Evolutionary conservation across 1,140 invertebrate genomes (phyloP), one percentile per base, ranked within the genome.

Genomic region (Trinorchestia longiramus): DNA sequence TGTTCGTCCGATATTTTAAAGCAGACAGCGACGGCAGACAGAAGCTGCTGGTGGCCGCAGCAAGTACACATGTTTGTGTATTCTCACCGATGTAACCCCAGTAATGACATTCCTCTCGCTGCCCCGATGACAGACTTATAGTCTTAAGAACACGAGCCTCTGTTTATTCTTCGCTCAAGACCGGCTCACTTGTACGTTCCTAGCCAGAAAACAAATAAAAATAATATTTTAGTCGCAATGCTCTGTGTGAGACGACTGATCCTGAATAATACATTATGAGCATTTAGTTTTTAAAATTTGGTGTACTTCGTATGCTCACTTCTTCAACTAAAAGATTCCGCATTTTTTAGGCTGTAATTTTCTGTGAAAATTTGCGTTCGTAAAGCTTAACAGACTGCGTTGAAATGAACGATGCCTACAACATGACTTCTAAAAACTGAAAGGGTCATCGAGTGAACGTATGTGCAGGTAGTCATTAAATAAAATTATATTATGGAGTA

Each of bases 41-140:
- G 92, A 45, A 94, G 92, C 92, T 47, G 43, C 43, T 94, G 92
- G 92, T 94, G 36, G 92, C 44, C 44, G 4, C 41, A 28, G 41
- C 43, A 40, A n/a, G 36, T 94, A 94, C 92, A 94, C 92, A 45
- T 94, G 92, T 94, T 94, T 43, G 92, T 94, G 92, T 94, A 94
- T 94, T 94, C 92, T 44, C 92, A 94, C 92, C 92, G 92, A 94
- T 94, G 92, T 94, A 17, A 40, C 44, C 11, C 44, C 92, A 23
- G 92, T 94, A 94, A 94, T 94, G 92, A 94, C 92, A 94, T 94
- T 94, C 92, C 92, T 94, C 43, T 40, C 92, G 44, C 92, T 47
- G 92, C 43, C 92, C 44, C 92, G 92, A 94, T 94, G 92, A 94
- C 92, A 94, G 92, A 94, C 92, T 94, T 94, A 94, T 94, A 94